These are phyloP conservation scores for Oplegnathus fasciatus DNA, from an alignment of 2,113 vertebrate genomes.

Conservation along the genomic window DNA sequence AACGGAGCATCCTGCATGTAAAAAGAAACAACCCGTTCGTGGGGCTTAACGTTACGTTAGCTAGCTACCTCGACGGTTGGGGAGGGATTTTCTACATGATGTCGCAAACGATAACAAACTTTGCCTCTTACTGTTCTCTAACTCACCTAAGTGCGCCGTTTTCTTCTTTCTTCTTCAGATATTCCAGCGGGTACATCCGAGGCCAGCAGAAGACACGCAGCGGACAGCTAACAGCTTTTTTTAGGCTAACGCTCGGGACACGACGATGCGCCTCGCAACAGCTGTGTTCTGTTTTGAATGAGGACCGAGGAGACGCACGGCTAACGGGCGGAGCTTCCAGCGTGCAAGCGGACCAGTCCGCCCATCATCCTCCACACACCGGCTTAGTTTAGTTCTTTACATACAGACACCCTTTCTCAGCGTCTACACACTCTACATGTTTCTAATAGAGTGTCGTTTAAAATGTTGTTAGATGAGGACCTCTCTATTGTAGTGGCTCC, in stretches of 20 bases:
- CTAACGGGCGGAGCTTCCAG: conserved; percentile 68
- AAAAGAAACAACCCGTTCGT: conserved; percentile 65
- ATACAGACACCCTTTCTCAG: background rate
- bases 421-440: background rate
- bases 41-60: conserved; percentile 54
- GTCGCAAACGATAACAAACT: conserved; percentile 37
- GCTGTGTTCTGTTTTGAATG: conserved; percentile 85
- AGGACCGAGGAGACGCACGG: conserved; percentile 59
- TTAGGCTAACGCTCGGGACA: conserved; percentile 40
- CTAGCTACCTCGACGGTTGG: conserved; percentile 51
- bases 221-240: conserved; percentile 39
- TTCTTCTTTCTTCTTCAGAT: conserved; percentile 24
- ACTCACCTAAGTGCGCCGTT: conserved; percentile 60
- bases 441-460: background rate
- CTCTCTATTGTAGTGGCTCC: background rate
- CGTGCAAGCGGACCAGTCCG: conserved; percentile 21
- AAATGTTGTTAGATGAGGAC: background rate
- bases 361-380: conserved; percentile 18
- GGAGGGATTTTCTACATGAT: conserved; percentile 8
- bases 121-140: background rate
- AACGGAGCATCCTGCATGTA: conserved; percentile 45
- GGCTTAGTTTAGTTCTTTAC: background rate
- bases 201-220: background rate
- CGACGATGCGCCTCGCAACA: conserved; percentile 72
- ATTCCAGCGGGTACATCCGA: conserved; percentile 59